Base-by-base conservation (phyloP, 2,113 vertebrate species). In the Pelvicachromis taeniatus region DNA sequence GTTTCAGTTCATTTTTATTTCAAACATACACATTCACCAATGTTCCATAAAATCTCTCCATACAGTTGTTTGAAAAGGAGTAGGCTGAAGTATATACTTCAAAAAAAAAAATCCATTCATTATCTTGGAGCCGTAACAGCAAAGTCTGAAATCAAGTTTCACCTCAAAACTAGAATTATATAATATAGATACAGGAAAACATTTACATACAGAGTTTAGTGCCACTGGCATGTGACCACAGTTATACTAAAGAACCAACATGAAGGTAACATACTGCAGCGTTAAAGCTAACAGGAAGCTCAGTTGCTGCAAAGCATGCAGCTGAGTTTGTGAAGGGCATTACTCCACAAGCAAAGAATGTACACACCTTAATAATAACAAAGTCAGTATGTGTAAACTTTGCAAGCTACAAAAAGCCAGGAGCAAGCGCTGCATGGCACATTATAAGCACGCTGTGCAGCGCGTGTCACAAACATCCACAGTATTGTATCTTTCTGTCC, bases 111-210 rank as follows among this genome's bases (percentile, higher is more conserved):
- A 35, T 4, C 11, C 14, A 53, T 68, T 50, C 8, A 16, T 53
- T 3, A 53, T 16, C 42, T n/a, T 17, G 35, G 11, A 40, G 19
- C 48, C 26, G 77, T 13, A 19, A 79, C 21, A 68, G 9, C 12
- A 26, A 68, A 23, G 35, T 68, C n/a, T 68, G n/a, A 65, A 1
- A 65, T 65, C 61, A 68, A 42, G 4, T 40, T 68, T 68, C 7
- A 42, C 8, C 35, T 65, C 33, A 65, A 19, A 65, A 65, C 40
- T 65, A 21, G 40, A 40, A 63, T 63, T n/a, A 35, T 63, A 35
- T n/a, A 35, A 63, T 40, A 68, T 21, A 42, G 0, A 42, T 42
- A 16, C 2, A 40, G 63, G 0, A 68, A 68, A 13, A 65, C 10
- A 65, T n/a, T 38, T 63, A 40, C 19, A 65, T 65, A 19, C n/a